Conservation (phyloP, 2,888 invertebrate species). For the Drosophila robusta region DNA sequence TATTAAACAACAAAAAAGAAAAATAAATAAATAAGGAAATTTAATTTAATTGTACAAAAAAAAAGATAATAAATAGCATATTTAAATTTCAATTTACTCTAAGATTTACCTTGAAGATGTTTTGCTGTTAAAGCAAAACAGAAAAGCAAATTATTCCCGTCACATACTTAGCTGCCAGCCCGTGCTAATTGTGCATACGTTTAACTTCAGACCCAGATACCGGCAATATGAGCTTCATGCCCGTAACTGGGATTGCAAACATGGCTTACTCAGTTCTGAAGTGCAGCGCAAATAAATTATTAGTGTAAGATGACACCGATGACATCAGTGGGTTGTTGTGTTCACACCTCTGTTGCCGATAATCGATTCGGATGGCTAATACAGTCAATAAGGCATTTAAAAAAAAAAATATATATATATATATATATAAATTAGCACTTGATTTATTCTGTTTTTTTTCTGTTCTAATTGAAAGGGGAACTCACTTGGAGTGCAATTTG, state of each 20-base stretch:
- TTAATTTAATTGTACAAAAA: background rate
- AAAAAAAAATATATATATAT: too few relatives aligned
- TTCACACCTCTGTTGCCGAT: slow-evolving; percentile 7
- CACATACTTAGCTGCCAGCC: background rate
- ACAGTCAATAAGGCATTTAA: background rate
- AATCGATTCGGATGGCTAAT: slow-evolving; percentile 7
- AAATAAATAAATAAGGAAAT: background rate
- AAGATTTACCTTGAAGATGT: background rate
- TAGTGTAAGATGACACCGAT: slow-evolving; percentile 2
- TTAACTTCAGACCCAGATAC: background rate
- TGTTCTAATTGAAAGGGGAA: slow-evolving; percentile 13
- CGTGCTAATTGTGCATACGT: background rate
- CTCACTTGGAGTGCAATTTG: slow-evolving; percentile 3
- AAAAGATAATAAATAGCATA: background rate
- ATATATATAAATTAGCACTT: slow-evolving; percentile 36
- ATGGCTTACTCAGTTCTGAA: background rate
- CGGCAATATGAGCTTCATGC: background rate
- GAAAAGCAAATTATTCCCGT: background rate
- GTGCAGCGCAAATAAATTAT: slow-evolving; percentile 16
- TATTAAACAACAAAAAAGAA: background rate
- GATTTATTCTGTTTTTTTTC: background rate
- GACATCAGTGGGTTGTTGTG: slow-evolving; percentile 25
- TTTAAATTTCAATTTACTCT: background rate
- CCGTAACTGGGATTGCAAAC: background rate
- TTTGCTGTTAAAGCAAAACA: background rate